These are phyloP conservation scores for Melanogrammus aeglefinus DNA, from an alignment of 2,797 vertebrate species.

Conservation along the genomic window DNA sequence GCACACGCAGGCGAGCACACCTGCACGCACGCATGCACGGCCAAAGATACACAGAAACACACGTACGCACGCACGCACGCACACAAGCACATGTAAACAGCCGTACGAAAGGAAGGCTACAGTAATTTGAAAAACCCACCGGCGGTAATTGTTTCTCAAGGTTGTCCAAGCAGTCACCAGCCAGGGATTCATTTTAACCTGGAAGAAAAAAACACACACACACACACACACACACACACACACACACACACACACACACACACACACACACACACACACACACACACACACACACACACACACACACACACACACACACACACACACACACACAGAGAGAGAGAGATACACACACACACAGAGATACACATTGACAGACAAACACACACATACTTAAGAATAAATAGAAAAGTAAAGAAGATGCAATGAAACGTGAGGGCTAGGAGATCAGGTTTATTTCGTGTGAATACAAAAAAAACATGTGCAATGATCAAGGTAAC, in stretches of 20 bases:
- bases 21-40: no score
- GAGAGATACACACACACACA: not conserved
- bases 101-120: not conserved
- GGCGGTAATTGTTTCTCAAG: not conserved
- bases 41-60: no score
- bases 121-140: constrained; percentile 3
- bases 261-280: no score
- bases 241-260: not conserved
- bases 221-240: not conserved
- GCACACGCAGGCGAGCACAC: no score
- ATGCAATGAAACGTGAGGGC: not conserved
- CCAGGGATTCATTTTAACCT: not conserved
- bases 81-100: not conserved
- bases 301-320: no score
- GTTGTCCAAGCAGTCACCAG: not conserved
- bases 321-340: no score
- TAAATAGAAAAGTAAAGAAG: not conserved
- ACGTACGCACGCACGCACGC: not conserved
- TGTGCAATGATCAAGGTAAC: not conserved
- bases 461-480: not conserved
- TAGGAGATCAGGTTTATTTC: not conserved
- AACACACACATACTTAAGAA: not conserved
- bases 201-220: not conserved
- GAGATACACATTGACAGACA: not conserved
- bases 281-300: no score